phyloP scores from a whole-genome alignment of 2,888 invertebrate genomes.

The Carterocephalus palaemon region DNA sequence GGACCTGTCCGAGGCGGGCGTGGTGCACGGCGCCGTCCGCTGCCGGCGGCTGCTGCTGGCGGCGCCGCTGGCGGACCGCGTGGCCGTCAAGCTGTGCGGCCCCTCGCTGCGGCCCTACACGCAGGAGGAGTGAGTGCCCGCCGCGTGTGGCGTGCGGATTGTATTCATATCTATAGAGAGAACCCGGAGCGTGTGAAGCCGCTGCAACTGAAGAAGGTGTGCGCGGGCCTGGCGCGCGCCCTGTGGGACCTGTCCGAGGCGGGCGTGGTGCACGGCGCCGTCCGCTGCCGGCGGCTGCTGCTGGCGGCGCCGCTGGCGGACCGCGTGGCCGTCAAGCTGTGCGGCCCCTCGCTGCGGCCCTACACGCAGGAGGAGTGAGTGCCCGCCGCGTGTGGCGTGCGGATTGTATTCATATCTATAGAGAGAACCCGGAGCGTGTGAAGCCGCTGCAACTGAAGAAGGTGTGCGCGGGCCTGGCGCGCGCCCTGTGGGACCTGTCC shows the following conservation, averaged over 20 bases:
- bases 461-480: constrained; percentile 88
- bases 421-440: constrained; percentile 67
- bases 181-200: constrained; percentile 74
- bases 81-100: too few species aligned
- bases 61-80: too few species aligned
- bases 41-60: too few species aligned
- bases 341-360: constrained; percentile 87
- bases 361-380: constrained; percentile 83
- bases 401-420: constrained; percentile 28
- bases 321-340: constrained; percentile 86
- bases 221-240: constrained; percentile 89
- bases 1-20: too few species aligned
- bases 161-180: constrained; percentile 40
- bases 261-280: constrained; percentile 89
- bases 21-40: too few species aligned
- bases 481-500: constrained; percentile 92
- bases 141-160: too few species aligned
- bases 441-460: constrained; percentile 87
- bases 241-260: constrained; percentile 93
- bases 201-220: constrained; percentile 89
- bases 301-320: constrained; percentile 85
- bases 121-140: too few species aligned
- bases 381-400: background rate
- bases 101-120: too few species aligned
- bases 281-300: constrained; percentile 89